phyloP scores from a whole-genome alignment of 2,888 invertebrate species.

The Philopedon plagiatum region DNA sequence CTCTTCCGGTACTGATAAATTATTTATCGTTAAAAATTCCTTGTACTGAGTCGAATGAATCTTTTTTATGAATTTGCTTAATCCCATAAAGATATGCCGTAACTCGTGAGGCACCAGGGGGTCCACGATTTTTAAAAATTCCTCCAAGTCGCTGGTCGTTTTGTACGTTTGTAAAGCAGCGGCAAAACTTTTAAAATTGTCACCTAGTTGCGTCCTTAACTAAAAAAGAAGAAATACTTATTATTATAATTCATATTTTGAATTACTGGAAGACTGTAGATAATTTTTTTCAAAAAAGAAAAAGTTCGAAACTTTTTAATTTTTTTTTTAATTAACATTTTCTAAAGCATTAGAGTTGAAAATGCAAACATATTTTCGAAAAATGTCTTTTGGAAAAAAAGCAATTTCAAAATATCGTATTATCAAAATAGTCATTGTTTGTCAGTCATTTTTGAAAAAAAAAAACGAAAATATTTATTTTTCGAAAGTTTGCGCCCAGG shows the following conservation, averaged over 20 bases:
- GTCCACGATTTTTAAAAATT: slow-evolving; percentile 72
- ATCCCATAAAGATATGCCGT: slow-evolving; percentile 29
- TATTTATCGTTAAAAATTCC: slow-evolving; percentile 31
- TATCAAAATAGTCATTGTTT: too few relatives aligned
- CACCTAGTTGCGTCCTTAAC: slow-evolving; percentile 76
- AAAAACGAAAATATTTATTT: too few relatives aligned
- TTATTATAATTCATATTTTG: neutral
- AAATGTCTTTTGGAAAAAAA: too few relatives aligned
- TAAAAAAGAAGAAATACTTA: slow-evolving; percentile 64
- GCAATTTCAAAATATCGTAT: too few relatives aligned
- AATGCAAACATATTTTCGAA: too few relatives aligned
- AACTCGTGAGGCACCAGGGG: slow-evolving; percentile 71
- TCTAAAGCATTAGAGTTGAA: too few relatives aligned
- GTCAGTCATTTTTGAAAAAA: too few relatives aligned
- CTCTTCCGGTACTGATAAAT: slow-evolving; percentile 37
- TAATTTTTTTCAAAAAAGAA: too few relatives aligned
- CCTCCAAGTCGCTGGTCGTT: slow-evolving; percentile 71
- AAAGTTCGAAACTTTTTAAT: too few relatives aligned
- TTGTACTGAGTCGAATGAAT: slow-evolving; percentile 66
- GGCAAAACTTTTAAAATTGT: slow-evolving; percentile 78
- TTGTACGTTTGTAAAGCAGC: slow-evolving; percentile 74
- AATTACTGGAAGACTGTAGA: neutral
- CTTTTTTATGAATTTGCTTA: slow-evolving; percentile 73
- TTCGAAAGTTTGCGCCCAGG: too few relatives aligned
- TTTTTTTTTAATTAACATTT: too few relatives aligned